These are phyloP conservation scores for Maccullochella peelii DNA, from an alignment of 2,113 vertebrate species.

Conservation along the genomic window DNA sequence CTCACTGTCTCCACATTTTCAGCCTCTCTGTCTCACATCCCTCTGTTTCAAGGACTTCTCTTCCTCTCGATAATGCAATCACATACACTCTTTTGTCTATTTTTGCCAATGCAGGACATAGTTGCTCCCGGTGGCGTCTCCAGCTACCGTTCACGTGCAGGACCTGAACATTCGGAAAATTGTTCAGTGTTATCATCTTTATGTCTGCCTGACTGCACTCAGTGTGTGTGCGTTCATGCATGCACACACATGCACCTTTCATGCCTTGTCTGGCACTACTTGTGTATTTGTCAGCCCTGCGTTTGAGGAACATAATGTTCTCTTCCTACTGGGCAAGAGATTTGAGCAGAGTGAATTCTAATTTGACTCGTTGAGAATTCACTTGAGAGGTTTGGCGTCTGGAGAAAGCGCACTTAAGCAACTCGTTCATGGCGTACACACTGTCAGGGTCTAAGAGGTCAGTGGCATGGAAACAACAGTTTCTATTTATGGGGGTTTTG, in stretches of 20 bases:
- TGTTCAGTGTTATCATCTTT: slow-evolving; percentile 14
- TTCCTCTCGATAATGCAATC: slow-evolving; percentile 12
- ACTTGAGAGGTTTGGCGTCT: slow-evolving; percentile 21
- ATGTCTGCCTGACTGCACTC: neutral
- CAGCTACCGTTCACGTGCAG: neutral
- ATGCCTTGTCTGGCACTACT: neutral
- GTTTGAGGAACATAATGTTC: slow-evolving; percentile 39
- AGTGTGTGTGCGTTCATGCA: neutral
- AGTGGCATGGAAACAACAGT: slow-evolving; percentile 31
- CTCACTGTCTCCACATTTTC: slow-evolving; percentile 23
- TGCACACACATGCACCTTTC: neutral
- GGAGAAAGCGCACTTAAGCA: slow-evolving; percentile 44
- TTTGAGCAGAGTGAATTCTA: slow-evolving; percentile 16
- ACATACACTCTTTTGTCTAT: slow-evolving; percentile 15
- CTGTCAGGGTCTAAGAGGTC: slow-evolving; percentile 33
- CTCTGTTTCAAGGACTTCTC: slow-evolving; percentile 5
- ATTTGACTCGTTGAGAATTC: slow-evolving; percentile 15
- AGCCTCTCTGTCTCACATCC: slow-evolving; percentile 22
- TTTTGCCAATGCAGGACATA: slow-evolving; percentile 22
- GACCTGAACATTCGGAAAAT: neutral
- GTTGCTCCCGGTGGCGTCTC: slow-evolving; percentile 7
- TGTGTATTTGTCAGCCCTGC: neutral
- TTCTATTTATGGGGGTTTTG: slow-evolving; percentile 49
- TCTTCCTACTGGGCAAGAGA: slow-evolving; percentile 7
- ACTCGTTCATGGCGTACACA: slow-evolving; percentile 26